Percentiles rank a stretch among this genome's conserved stretches.
Conservation (phyloP, 2,113 vertebrate genomes). For the Melanostigma gelatinosum region DNA sequence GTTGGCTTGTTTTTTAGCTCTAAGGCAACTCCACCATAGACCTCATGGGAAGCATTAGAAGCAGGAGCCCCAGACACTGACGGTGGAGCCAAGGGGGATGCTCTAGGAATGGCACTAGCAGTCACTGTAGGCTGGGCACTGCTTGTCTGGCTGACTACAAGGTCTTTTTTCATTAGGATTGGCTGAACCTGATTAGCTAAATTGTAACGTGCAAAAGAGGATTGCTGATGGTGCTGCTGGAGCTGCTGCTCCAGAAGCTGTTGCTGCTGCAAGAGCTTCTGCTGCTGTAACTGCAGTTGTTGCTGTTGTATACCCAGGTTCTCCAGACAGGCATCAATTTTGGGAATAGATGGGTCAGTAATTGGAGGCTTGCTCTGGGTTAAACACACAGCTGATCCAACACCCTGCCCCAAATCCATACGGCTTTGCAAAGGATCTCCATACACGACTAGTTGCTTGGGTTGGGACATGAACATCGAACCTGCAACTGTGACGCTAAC, state of each 20-base stretch:
- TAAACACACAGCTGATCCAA: slow-evolving; percentile 91
- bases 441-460: slow-evolving; percentile 91
- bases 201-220: slow-evolving; percentile 92
- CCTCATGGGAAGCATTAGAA: slow-evolving; percentile 80
- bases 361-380: slow-evolving; percentile 88
- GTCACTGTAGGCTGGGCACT: slow-evolving; percentile 80
- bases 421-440: slow-evolving; percentile 96
- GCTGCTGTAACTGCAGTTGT: slow-evolving; percentile 84
- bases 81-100: slow-evolving; percentile 83
- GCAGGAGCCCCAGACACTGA: slow-evolving; percentile 66
- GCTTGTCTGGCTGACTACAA: slow-evolving; percentile 87
- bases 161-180: slow-evolving; percentile 88
- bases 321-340: slow-evolving; percentile 86
- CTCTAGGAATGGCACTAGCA: slow-evolving; percentile 82
- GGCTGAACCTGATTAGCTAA: slow-evolving; percentile 89
- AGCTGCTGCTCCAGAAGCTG: slow-evolving; percentile 86
- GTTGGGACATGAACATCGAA: slow-evolving; percentile 89
- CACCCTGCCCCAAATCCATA: slow-evolving; percentile 93
- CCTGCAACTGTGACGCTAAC: slow-evolving; percentile 91
- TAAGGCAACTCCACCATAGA: slow-evolving; percentile 85
- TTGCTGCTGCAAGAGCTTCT: slow-evolving; percentile 85
- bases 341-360: slow-evolving; percentile 79
- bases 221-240: slow-evolving; percentile 85
- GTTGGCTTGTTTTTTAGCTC: slow-evolving; percentile 90
- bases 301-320: slow-evolving; percentile 86